Conservation (phyloP, 30 jellyfish, hydroid and myxozoan species). For the Aurelia sp. region DNA sequence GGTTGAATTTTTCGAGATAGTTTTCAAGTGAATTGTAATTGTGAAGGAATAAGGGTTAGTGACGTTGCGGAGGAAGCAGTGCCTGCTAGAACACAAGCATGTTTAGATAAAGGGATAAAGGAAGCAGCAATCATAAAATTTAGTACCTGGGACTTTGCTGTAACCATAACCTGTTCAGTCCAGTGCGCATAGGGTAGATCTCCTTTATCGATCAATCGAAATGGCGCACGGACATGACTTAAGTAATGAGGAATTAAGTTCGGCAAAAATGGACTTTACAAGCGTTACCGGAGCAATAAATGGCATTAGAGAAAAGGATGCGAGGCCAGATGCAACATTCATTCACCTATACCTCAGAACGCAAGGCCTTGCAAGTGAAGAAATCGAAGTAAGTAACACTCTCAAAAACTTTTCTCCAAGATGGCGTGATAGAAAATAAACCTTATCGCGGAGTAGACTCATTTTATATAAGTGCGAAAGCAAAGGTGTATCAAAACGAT, state of each 20-base stretch:
- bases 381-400: slow-evolving; percentile 33
- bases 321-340: slow-evolving; percentile 37
- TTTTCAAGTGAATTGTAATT: too few relatives aligned
- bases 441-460: slow-evolving; percentile 45
- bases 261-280: slow-evolving; percentile 39
- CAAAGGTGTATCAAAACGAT: slow-evolving; percentile 34
- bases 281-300: slow-evolving; percentile 50
- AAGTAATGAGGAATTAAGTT: slow-evolving; percentile 34
- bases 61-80: too few relatives aligned
- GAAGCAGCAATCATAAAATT: too few relatives aligned
- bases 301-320: background rate
- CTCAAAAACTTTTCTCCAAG: slow-evolving; percentile 22
- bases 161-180: too few relatives aligned
- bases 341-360: slow-evolving; percentile 30
- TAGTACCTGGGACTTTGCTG: too few relatives aligned
- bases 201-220: too few relatives aligned
- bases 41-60: too few relatives aligned
- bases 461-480: slow-evolving; percentile 36
- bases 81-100: too few relatives aligned
- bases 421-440: slow-evolving; percentile 35
- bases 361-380: slow-evolving; percentile 53
- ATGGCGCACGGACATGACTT: slow-evolving; percentile 45
- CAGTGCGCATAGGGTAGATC: too few relatives aligned
- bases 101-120: too few relatives aligned
- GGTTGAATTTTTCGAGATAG: too few relatives aligned